Evolutionary conservation across 2,797 vertebrate species (phyloP).

Genomic region (Catamblyrhynchus diadema): DNA sequence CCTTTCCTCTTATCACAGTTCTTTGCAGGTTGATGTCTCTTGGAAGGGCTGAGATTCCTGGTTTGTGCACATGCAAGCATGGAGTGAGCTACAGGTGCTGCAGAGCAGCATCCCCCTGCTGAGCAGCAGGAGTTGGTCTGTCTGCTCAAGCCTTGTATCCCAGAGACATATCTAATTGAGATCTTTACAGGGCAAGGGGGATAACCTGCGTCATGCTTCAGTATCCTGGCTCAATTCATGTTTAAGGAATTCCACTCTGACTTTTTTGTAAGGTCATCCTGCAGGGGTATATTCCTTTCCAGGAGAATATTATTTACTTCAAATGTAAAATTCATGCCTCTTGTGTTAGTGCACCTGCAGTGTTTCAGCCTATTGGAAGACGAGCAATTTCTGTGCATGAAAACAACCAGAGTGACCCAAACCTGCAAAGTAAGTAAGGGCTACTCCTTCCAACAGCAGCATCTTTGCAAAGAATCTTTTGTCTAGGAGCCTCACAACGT

Average conservation of each 20-base stretch:
- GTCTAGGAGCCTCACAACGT: background rate
- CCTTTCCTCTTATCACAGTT: background rate
- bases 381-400: background rate
- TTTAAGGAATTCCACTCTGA: background rate
- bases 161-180: background rate
- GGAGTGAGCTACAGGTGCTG: background rate
- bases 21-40: accelerated
- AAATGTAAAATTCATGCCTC: background rate
- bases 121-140: background rate
- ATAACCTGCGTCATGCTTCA: background rate
- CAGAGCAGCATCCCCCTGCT: background rate
- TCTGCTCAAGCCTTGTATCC: background rate
- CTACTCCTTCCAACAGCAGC: background rate
- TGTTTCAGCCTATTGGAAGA: background rate
- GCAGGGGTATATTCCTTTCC: background rate
- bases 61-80: background rate
- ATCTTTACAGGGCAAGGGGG: background rate
- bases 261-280: background rate
- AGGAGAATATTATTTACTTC: background rate
- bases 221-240: background rate
- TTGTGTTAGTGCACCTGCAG: background rate
- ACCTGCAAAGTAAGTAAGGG: background rate
- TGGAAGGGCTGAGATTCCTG: background rate
- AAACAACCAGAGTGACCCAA: background rate
- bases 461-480: background rate